Percentiles rank a stretch among this genome's conserved stretches.
Conservation (phyloP, 37 sponge, comb jelly and placozoan genomes). For the Aplysina aerophoba region DNA sequence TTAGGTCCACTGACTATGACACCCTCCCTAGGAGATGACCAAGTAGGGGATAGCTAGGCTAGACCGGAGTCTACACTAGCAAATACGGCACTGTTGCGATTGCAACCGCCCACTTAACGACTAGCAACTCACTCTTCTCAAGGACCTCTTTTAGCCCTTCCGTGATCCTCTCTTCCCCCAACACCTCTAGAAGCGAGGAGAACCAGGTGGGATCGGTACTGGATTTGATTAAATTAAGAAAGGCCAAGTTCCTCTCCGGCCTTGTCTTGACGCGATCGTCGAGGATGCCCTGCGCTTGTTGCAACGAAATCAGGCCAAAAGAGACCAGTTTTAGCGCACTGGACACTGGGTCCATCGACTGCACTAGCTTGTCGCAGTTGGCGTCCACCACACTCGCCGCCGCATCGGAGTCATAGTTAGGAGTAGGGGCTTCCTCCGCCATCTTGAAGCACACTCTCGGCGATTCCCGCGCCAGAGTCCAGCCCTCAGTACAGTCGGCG, state of each 20-base stretch:
- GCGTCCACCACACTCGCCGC: not conserved
- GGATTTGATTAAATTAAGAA: not conserved
- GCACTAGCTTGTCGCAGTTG: not conserved
- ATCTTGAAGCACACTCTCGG: too few relatives aligned
- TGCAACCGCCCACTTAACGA: too few relatives aligned
- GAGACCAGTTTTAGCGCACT: not conserved
- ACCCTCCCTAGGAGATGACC: too few relatives aligned
- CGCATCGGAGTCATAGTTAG: not conserved
- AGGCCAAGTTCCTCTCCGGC: not conserved
- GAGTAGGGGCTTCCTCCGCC: not conserved
- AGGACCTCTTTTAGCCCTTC: not conserved
- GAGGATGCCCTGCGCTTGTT: not conserved
- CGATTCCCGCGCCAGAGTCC: slow-evolving; percentile 90
- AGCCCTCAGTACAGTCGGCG: too few relatives aligned
- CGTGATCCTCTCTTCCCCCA: not conserved
- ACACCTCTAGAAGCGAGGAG: not conserved
- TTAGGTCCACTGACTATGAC: too few relatives aligned
- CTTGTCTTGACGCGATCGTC: not conserved
- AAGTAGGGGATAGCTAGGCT: too few relatives aligned
- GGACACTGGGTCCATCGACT: not conserved
- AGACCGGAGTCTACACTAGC: too few relatives aligned
- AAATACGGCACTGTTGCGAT: too few relatives aligned
- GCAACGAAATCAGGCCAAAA: not conserved
- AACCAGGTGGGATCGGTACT: not conserved
- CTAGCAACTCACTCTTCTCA: too few relatives aligned